Conservation (phyloP, 2,888 invertebrate species). For the Agrotis segetum region DNA sequence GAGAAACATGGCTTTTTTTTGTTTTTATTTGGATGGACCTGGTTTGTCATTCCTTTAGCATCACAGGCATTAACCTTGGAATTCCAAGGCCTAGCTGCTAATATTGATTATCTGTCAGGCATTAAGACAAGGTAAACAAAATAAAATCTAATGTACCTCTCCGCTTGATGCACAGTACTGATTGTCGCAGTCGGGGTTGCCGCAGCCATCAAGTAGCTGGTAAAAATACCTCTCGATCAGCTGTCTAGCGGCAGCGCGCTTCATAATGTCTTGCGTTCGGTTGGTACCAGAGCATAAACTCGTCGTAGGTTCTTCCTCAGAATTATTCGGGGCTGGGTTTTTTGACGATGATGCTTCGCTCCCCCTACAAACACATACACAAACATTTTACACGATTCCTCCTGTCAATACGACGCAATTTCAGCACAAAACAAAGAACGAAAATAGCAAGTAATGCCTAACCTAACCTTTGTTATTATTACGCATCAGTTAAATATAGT, state of each 20-base stretch:
- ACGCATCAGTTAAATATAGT: constrained; percentile 65
- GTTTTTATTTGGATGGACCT: too few relatives aligned
- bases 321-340: constrained; percentile 80
- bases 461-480: constrained; percentile 79
- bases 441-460: constrained; percentile 88
- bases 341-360: constrained; percentile 90
- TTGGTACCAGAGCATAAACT: constrained; percentile 81
- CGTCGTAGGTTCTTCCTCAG: constrained; percentile 77
- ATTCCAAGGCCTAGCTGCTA: neutral
- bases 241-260: constrained; percentile 95
- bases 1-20: neutral
- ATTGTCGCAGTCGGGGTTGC: constrained; percentile 96
- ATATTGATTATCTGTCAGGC: constrained; percentile 24
- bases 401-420: constrained; percentile 54
- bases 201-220: constrained; percentile 98
- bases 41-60: too few relatives aligned
- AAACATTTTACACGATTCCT: constrained; percentile 55
- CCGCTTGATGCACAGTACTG: constrained; percentile 97
- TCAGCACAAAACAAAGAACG: constrained; percentile 81
- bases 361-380: constrained; percentile 78
- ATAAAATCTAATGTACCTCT: constrained; percentile 90
- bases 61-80: neutral
- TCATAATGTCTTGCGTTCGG: constrained; percentile 92
- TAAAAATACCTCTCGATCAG: constrained; percentile 98
- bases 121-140: constrained; percentile 28